phyloP scores from a whole-genome alignment of 2,797 vertebrate genomes.

The Chelon auratus region DNA sequence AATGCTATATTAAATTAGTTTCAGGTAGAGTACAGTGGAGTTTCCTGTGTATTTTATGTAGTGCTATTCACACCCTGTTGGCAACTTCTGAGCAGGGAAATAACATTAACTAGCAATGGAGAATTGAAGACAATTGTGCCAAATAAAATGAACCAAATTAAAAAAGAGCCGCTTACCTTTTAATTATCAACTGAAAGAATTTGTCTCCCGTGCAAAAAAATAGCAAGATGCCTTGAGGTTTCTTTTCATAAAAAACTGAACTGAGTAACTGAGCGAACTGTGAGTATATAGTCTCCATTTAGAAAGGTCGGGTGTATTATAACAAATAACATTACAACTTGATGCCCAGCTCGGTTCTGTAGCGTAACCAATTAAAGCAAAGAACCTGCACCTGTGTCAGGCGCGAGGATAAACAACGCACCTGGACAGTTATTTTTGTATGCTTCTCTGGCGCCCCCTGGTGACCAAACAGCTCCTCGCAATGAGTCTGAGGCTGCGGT shows the following conservation, averaged over 20 bases:
- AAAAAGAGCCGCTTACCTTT: neutral
- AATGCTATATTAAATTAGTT: neutral
- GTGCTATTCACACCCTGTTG: neutral
- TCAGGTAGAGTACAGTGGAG: neutral
- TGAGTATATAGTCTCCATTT: neutral
- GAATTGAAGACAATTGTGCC: neutral
- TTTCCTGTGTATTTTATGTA: neutral
- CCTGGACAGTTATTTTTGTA: neutral
- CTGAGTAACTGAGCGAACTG: neutral
- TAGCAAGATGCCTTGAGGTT: neutral
- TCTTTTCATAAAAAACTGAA: neutral
- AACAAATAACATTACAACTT: neutral
- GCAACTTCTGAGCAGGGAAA: neutral
- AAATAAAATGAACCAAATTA: neutral
- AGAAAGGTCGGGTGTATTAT: neutral
- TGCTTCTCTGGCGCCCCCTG: conserved; percentile 49
- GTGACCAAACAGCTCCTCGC: conserved; percentile 13
- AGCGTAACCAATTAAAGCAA: neutral
- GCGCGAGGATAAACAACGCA: neutral
- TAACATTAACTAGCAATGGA: neutral
- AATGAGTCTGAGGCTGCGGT: too few relatives aligned
- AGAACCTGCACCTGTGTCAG: neutral
- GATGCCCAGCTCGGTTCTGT: neutral
- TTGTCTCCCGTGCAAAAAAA: neutral
- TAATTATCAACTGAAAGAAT: neutral